phyloP scores from a whole-genome alignment of 2,888 invertebrate genomes.

The Agonopterix arenella region DNA sequence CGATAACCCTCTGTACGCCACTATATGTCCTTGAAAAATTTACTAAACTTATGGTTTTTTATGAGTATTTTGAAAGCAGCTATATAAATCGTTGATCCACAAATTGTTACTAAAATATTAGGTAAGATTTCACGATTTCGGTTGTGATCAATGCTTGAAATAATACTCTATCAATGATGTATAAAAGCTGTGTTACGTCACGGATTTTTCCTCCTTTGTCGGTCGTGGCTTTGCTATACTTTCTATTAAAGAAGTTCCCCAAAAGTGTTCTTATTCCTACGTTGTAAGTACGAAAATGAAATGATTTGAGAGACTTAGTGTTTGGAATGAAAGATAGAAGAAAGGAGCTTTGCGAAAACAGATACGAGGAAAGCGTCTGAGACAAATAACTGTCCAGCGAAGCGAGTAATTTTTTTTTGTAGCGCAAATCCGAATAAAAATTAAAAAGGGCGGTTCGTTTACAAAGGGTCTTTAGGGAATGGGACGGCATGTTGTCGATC shows the following conservation, averaged over 20 bases:
- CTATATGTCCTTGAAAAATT: no score
- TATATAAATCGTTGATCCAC: no score
- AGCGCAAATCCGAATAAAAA: conserved; percentile 41
- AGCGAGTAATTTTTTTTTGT: conserved; percentile 32
- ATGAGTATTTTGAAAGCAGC: no score
- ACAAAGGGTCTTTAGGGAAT: conserved; percentile 12
- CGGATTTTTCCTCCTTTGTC: conserved; percentile 25
- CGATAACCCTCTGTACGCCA: no score
- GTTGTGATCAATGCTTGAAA: no score
- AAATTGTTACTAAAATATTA: no score
- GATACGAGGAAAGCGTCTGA: conserved; percentile 38
- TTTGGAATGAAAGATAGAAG: conserved; percentile 7
- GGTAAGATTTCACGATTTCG: no score
- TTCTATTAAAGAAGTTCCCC: no score
- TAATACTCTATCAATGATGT: conserved; percentile 29
- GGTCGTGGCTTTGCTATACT: conserved; percentile 21
- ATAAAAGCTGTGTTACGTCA: conserved; percentile 31
- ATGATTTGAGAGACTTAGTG: no score
- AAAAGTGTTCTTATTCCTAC: no score
- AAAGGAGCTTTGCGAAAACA: conserved; percentile 44
- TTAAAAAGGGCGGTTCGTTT: conserved; percentile 43
- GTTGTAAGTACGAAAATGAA: no score
- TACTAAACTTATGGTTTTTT: no score
- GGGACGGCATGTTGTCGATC: neutral
- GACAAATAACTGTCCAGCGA: conserved; percentile 42